These are phyloP conservation scores for Dryobotodes eremita DNA, from an alignment of 2,888 invertebrate genomes.

Conservation along the genomic window DNA sequence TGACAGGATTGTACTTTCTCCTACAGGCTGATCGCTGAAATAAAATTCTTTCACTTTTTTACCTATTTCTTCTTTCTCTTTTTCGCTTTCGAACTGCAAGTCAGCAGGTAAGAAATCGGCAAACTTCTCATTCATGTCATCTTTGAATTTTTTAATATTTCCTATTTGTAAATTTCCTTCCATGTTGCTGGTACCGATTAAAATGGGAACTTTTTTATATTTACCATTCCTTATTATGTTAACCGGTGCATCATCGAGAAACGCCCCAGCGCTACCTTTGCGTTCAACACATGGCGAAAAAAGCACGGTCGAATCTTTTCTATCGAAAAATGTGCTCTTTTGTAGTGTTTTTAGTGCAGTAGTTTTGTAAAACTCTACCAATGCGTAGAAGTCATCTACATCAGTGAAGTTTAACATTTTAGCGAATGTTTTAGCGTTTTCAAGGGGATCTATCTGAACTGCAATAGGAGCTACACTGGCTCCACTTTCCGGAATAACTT, in stretches of 20 bases:
- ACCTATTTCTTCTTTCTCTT: slow-evolving; percentile 67
- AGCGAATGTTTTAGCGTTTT: slow-evolving; percentile 73
- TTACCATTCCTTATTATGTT: slow-evolving; percentile 44
- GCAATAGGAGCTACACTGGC: slow-evolving; percentile 62
- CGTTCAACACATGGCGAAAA: slow-evolving; percentile 54
- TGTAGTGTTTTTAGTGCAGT: slow-evolving; percentile 57
- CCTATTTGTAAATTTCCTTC: slow-evolving; percentile 39
- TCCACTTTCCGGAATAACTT: slow-evolving; percentile 76
- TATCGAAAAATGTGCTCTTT: slow-evolving; percentile 39
- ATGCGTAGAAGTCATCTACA: slow-evolving; percentile 60
- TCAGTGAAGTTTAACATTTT: slow-evolving; percentile 68
- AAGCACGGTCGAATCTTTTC: slow-evolving; percentile 23
- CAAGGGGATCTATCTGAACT: slow-evolving; percentile 72
- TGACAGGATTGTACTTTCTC: slow-evolving; percentile 53
- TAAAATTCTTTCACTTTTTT: slow-evolving; percentile 72
- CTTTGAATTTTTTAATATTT: slow-evolving; percentile 54
- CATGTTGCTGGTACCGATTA: slow-evolving; percentile 48
- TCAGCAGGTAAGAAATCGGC: slow-evolving; percentile 74
- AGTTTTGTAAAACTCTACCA: slow-evolving; percentile 71
- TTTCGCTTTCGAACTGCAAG: slow-evolving; percentile 69
- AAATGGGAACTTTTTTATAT: slow-evolving; percentile 51
- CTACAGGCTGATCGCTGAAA: slow-evolving; percentile 71
- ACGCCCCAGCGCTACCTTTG: neutral
- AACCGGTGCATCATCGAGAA: slow-evolving; percentile 38
- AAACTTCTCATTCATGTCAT: slow-evolving; percentile 72